These are phyloP conservation scores for Stenurella melanura DNA, from an alignment of 2,888 invertebrate species.

Conservation along the genomic window DNA sequence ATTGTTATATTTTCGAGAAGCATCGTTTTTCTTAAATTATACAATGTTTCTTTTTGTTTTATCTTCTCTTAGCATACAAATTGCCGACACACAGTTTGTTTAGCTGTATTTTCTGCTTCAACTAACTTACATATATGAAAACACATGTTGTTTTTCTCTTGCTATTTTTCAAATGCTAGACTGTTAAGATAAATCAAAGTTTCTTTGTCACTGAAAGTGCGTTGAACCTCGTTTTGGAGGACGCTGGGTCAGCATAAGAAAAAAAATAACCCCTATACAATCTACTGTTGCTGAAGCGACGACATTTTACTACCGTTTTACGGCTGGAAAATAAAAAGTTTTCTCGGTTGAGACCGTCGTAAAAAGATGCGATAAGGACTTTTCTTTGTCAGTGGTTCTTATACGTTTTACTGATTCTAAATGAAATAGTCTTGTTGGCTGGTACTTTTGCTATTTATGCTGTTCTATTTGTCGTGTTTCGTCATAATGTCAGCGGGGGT, in stretches of 20 bases:
- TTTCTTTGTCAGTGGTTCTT: constrained; percentile 23
- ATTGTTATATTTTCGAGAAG: too few relatives aligned
- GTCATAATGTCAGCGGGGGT: neutral
- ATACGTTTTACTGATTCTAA: neutral
- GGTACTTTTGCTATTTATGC: neutral
- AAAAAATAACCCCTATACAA: constrained; percentile 15
- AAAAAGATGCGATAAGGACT: constrained; percentile 31
- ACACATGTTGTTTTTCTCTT: neutral
- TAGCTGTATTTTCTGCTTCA: neutral
- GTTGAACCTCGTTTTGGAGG: constrained; percentile 31
- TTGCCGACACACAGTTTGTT: too few relatives aligned
- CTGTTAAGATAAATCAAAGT: neutral
- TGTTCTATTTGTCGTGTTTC: neutral
- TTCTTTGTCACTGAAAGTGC: constrained; percentile 20
- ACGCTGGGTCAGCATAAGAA: constrained; percentile 17
- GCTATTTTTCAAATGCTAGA: neutral
- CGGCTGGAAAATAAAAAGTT: constrained; percentile 37
- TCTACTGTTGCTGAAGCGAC: constrained; percentile 24
- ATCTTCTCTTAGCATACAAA: too few relatives aligned
- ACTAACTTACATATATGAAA: neutral
- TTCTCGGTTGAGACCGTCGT: constrained; percentile 10
- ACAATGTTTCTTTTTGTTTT: too few relatives aligned
- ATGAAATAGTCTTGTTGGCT: neutral
- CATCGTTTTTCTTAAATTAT: too few relatives aligned
- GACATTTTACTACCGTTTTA: constrained; percentile 37